phyloP scores from a whole-genome alignment of 2,797 vertebrate genomes.

The Smutsia temminckii region DNA sequence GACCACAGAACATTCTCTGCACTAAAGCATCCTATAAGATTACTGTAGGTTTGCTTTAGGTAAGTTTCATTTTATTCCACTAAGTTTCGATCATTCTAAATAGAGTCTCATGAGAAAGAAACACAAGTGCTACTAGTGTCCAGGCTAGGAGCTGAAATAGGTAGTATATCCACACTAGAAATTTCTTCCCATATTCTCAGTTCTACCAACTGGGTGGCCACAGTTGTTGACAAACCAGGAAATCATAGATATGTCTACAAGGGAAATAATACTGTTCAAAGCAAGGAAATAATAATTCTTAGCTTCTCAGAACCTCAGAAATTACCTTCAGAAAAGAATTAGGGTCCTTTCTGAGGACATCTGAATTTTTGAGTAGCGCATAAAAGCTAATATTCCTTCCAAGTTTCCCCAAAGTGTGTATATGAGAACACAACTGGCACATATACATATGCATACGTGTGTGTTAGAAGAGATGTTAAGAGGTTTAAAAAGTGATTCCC shows the following conservation, averaged over 20 bases:
- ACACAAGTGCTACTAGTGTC: background rate
- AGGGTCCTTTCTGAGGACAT: background rate
- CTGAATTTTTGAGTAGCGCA: background rate
- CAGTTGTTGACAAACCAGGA: background rate
- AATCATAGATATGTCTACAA: background rate
- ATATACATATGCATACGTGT: background rate
- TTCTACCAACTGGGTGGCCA: background rate
- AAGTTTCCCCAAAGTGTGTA: background rate
- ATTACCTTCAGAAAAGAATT: background rate
- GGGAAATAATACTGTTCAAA: background rate
- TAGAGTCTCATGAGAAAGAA: background rate
- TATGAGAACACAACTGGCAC: too few species aligned
- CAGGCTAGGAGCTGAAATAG: background rate
- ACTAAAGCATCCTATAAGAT: background rate
- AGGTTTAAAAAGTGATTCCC: background rate
- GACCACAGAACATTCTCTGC: background rate
- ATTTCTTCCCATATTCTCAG: background rate
- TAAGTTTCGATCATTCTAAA: background rate
- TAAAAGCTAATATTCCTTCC: background rate
- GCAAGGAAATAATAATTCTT: conserved; percentile 2
- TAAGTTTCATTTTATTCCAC: background rate
- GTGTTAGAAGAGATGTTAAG: background rate
- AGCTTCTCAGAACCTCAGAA: background rate
- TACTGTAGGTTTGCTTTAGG: background rate
- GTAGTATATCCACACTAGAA: background rate